phyloP scores from a whole-genome alignment of 2,113 vertebrate species.

The Panurus biarmicus region DNA sequence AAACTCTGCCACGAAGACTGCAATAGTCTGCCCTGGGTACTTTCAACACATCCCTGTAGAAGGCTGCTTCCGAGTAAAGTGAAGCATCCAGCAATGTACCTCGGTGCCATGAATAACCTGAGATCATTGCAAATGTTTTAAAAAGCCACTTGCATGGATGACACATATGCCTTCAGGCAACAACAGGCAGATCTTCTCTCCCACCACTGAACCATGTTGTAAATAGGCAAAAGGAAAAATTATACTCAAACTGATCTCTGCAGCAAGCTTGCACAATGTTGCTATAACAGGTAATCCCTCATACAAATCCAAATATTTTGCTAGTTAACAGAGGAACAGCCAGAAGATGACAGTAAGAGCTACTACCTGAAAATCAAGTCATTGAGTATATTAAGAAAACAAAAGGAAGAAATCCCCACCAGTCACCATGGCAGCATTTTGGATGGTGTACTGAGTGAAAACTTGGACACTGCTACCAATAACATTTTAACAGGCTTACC shows the following conservation, averaged over 20 bases:
- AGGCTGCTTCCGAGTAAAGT: not conserved
- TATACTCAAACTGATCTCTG: not conserved
- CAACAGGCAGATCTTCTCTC: not conserved
- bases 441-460: not conserved
- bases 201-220: not conserved
- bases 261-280: not conserved
- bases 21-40: not conserved
- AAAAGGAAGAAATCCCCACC: not conserved
- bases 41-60: not conserved
- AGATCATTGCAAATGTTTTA: not conserved
- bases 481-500: not conserved
- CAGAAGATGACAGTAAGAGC: not conserved
- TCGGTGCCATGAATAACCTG: not conserved
- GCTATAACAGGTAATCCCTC: not conserved
- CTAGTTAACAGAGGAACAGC: not conserved
- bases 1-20: not conserved
- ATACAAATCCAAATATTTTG: not conserved
- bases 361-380: not conserved
- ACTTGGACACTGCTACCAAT: not conserved
- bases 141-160: not conserved
- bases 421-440: not conserved
- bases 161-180: not conserved
- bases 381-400: not conserved
- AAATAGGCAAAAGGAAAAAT: not conserved
- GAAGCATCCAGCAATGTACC: not conserved